Conservation (phyloP, 2,888 invertebrate genomes). For the Hypomecis punctinalis region DNA sequence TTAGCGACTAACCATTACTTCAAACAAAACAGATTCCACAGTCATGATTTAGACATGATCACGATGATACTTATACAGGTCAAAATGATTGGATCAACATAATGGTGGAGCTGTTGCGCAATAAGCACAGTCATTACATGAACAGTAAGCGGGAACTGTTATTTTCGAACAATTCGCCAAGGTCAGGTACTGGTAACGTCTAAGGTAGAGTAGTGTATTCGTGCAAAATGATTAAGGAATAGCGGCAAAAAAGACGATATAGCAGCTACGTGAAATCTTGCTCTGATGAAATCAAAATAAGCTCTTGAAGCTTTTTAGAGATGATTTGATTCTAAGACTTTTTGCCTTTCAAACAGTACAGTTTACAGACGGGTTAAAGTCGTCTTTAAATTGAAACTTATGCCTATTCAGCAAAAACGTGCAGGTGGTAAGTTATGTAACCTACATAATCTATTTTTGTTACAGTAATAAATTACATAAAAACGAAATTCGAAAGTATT, state of each 20-base stretch:
- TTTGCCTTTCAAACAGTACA: too few relatives aligned
- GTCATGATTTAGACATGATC: constrained; percentile 4
- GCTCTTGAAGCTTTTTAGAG: background rate
- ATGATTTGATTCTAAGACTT: too few relatives aligned
- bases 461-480: too few relatives aligned
- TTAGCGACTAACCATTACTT: too few relatives aligned
- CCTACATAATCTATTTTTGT: too few relatives aligned
- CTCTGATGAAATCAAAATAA: background rate
- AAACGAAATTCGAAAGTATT: too few relatives aligned
- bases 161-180: constrained; percentile 34
- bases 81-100: constrained; percentile 6
- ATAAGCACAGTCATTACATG: background rate
- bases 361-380: too few relatives aligned
- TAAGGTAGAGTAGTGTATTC: background rate
- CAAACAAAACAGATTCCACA: background rate
- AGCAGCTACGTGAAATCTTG: background rate
- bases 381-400: too few relatives aligned
- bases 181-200: constrained; percentile 11
- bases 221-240: background rate
- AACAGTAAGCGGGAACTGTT: constrained; percentile 13
- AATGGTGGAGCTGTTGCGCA: constrained; percentile 19
- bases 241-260: background rate
- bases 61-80: background rate
- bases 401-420: too few relatives aligned
- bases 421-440: too few relatives aligned